Conservation (phyloP, 1,140 invertebrate genomes). For the Micrasema longulum region DNA sequence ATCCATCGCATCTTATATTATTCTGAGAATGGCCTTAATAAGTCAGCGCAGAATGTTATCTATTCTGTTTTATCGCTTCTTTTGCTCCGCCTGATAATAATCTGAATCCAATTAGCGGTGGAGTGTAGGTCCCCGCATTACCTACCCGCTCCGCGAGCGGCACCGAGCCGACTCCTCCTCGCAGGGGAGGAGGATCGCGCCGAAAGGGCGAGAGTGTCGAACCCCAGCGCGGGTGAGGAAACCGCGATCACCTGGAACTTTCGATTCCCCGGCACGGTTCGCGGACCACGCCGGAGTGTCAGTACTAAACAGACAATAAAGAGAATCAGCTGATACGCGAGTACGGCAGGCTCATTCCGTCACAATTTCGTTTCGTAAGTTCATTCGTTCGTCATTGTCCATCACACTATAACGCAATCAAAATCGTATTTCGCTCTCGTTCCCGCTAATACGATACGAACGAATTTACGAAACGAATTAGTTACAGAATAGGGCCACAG, state of each 20-base stretch:
- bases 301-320: constrained; percentile 9
- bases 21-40: constrained; percentile 71
- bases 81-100: constrained; percentile 60
- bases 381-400: no score
- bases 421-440: no score
- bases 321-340: constrained; percentile 30
- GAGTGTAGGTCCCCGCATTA: constrained; percentile 22
- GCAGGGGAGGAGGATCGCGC: background rate
- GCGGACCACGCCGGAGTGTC: background rate
- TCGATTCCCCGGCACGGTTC: background rate
- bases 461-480: no score
- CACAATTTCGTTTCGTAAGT: no score
- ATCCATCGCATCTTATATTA: constrained; percentile 69
- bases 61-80: constrained; percentile 68
- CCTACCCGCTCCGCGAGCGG: constrained; percentile 11
- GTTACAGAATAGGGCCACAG: no score
- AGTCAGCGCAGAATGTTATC: constrained; percentile 71
- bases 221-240: background rate
- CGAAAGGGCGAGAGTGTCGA: background rate
- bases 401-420: no score
- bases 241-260: background rate
- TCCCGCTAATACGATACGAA: no score
- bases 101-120: constrained; percentile 68
- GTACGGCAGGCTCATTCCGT: no score
- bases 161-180: background rate